Evolutionary conservation across 1,140 invertebrate species (phyloP).

Genomic region (Ctenoplectra terminalis): DNA sequence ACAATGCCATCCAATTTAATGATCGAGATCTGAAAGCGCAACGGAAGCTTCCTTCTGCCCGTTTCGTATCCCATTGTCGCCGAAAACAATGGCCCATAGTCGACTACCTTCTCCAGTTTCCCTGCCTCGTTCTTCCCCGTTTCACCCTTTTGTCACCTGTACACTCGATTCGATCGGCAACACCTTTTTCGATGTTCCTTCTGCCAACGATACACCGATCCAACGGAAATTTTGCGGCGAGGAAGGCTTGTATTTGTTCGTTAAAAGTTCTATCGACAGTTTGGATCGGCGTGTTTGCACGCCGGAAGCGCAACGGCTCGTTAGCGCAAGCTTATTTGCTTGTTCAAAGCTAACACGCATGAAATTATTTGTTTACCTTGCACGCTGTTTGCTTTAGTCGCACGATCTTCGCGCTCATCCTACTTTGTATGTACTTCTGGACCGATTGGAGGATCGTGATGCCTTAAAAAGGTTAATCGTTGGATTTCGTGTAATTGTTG

Average conservation of each 20-base stretch:
- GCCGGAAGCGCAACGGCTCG: constrained; percentile 10
- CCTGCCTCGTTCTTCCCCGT: too few species aligned
- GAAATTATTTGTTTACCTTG: constrained; percentile 11
- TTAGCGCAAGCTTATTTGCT: constrained; percentile 22
- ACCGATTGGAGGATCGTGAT: too few species aligned
- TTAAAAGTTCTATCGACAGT: neutral
- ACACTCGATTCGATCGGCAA: too few species aligned
- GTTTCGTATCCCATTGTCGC: constrained; percentile 58
- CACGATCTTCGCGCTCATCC: neutral
- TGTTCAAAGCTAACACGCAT: neutral
- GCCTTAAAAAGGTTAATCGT: constrained; percentile 3
- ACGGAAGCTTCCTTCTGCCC: constrained; percentile 61
- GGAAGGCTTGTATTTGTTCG: neutral
- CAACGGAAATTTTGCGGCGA: neutral
- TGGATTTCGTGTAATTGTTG: too few species aligned
- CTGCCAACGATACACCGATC: too few species aligned
- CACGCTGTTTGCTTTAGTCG: constrained; percentile 5
- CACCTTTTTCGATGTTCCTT: too few species aligned
- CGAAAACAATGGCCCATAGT: constrained; percentile 45
- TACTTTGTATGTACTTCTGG: too few species aligned
- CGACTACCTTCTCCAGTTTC: neutral
- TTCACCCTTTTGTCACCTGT: too few species aligned
- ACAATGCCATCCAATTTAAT: constrained; percentile 63
- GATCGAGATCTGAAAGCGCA: constrained; percentile 58
- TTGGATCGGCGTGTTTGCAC: neutral